These are phyloP conservation scores for Cettia cetti DNA, from an alignment of 2,113 vertebrate species.

Conservation along the genomic window DNA sequence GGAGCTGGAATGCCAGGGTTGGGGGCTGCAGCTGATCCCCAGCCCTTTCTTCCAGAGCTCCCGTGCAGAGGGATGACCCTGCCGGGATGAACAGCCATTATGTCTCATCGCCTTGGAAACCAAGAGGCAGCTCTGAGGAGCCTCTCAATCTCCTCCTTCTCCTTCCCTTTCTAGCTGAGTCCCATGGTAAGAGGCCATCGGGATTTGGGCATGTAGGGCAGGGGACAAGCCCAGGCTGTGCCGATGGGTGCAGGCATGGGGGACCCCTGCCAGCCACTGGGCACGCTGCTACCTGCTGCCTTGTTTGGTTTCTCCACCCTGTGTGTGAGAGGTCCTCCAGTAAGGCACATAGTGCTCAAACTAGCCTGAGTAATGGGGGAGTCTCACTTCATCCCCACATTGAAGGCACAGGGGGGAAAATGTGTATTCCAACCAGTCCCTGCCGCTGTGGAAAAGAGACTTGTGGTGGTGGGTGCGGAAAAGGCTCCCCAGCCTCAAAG, in stretches of 20 bases:
- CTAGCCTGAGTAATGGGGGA: neutral
- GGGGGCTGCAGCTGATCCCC: neutral
- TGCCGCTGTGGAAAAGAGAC: too few species aligned
- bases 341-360: neutral
- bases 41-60: neutral
- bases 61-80: neutral
- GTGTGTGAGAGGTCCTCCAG: neutral
- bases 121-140: neutral
- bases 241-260: neutral
- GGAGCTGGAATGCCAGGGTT: neutral
- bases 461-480: neutral
- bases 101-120: slow-evolving; percentile 64
- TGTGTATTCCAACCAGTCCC: neutral
- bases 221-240: neutral
- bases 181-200: neutral
- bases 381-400: rapidly evolving
- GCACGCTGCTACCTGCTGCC: neutral
- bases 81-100: slow-evolving; percentile 22
- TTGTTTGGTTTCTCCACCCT: neutral
- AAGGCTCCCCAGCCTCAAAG: neutral
- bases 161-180: neutral
- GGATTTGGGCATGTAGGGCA: neutral
- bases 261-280: neutral
- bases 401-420: rapidly evolving
- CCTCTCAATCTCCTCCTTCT: neutral